Evolutionary conservation across 1,140 invertebrate species (phyloP).

Genomic region (Gonatopus flavifemur): DNA sequence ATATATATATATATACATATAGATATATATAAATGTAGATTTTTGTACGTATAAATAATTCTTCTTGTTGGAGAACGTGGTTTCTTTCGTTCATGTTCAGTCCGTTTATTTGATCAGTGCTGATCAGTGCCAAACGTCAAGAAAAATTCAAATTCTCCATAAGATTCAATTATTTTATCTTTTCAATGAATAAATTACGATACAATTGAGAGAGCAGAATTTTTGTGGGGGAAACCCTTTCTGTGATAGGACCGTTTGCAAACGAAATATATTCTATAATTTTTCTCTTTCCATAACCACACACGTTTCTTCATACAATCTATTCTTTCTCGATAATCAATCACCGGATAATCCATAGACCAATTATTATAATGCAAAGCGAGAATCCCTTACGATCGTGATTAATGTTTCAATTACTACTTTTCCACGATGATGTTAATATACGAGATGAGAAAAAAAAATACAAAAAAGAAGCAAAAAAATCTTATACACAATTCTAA

Average conservation of each 20-base stretch:
- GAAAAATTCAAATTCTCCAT: no score
- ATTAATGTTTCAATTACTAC: slow-evolving; percentile 12
- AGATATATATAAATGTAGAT: neutral
- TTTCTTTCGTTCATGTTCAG: neutral
- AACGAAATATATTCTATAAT: no score
- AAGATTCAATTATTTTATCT: no score
- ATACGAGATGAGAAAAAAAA: slow-evolving; percentile 8
- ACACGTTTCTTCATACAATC: neutral
- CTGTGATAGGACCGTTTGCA: no score
- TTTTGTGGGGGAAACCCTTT: no score
- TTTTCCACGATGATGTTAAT: slow-evolving; percentile 19
- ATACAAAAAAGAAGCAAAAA: slow-evolving; percentile 9
- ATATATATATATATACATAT: neutral
- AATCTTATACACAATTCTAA: neutral
- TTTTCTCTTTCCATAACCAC: neutral
- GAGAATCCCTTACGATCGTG: slow-evolving; percentile 8
- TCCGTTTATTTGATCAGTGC: neutral
- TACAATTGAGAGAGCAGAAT: no score
- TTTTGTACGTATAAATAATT: neutral
- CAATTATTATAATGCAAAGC: slow-evolving; percentile 19
- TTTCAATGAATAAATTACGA: no score
- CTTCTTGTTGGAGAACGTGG: neutral
- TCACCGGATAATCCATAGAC: no score
- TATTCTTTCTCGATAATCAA: slow-evolving; percentile 7
- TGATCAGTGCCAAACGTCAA: no score